Evolutionary conservation across 1,140 invertebrate genomes (phyloP).

Genomic region (Macrobrachium rosenbergii): DNA sequence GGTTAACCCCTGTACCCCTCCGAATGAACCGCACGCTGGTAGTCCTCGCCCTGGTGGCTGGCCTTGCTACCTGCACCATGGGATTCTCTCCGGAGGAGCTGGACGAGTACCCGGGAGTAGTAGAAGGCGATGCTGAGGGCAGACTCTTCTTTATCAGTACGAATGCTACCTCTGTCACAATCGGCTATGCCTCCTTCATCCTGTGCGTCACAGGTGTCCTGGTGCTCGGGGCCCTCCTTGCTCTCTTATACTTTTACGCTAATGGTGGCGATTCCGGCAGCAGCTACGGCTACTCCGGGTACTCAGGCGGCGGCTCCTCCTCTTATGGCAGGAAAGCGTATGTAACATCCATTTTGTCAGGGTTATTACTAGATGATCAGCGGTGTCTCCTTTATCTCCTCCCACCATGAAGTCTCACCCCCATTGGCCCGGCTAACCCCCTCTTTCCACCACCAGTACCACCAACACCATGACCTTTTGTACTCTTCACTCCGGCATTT

Average conservation of each 20-base stretch:
- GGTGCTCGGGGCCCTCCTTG: constrained; percentile 50
- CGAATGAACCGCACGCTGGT: constrained; percentile 64
- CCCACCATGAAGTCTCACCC: constrained; percentile 16
- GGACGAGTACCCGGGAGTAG: constrained; percentile 54
- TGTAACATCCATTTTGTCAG: constrained; percentile 57
- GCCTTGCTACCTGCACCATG: constrained; percentile 56
- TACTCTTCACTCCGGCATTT: constrained; percentile 31
- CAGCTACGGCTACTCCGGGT: constrained; percentile 62
- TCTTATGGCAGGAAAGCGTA: constrained; percentile 62
- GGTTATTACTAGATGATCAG: constrained; percentile 41
- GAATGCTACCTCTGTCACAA: constrained; percentile 57
- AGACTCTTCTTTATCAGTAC: constrained; percentile 56
- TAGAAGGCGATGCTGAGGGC: constrained; percentile 50
- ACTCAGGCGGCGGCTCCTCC: constrained; percentile 56
- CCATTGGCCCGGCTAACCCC: constrained; percentile 40
- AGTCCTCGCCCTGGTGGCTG: constrained; percentile 61
- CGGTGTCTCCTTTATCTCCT: constrained; percentile 48
- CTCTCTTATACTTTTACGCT: constrained; percentile 53
- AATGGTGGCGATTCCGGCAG: constrained; percentile 45
- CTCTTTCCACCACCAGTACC: constrained; percentile 9
- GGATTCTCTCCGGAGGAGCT: constrained; percentile 55
- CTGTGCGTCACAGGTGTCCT: constrained; percentile 50
- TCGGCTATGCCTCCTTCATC: constrained; percentile 59
- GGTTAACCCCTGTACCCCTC: constrained; percentile 54
- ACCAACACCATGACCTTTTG: constrained; percentile 27